Evolutionary conservation across 1,140 invertebrate species (phyloP), one percentile per base, ranked within the genome.

Genomic region (Pachyrhynchus sulphureomaculatus): DNA sequence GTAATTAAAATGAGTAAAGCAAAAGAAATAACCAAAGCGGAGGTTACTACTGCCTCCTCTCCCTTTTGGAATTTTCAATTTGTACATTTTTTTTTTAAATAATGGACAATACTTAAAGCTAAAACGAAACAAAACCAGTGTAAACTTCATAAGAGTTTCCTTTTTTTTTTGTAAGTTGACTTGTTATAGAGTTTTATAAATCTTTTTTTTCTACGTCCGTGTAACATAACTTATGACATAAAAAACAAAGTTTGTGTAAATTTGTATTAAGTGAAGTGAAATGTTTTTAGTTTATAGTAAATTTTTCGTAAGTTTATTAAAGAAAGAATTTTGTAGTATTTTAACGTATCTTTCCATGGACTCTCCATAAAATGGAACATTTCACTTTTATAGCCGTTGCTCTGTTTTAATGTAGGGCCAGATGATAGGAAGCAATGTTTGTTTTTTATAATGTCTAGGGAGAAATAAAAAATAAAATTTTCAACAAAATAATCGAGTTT

Each of bases 351-450:
- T 47, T 32, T 32, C 26, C 48, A 17, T 23, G 26, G 53, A 54
- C 32, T 68, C 32, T 68, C 67, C 65, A 68, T 71, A 59, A 65
- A 70, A 72, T 69, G 68, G 66, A 70, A 60, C 62, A 68, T 70
- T 69, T 71, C 65, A 68, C 63, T 62, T 71, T 49, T 48, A 62
- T 47, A 47, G 36, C 32, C 23, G 42, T 70, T 70, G 70, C 72
- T 72, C 72, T 74, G 70, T 74, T 64, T 73, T 71, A 72, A 67
- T 70, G 71, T 72, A 72, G 72, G 71, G 69, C 71, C 60, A 60
- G 70, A 69, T 64, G 64, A 68, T 67, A 69, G 68, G 61, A 72
- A 72, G 66, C 70, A 69, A 72, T 73, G 73, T 73, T 74, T 73
- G 73, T 62, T 74, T 74, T 74, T 73, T 73, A 72, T 74, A 74